Base-by-base conservation (phyloP, 2,888 invertebrate genomes). In the Platycheirus albimanus region DNA sequence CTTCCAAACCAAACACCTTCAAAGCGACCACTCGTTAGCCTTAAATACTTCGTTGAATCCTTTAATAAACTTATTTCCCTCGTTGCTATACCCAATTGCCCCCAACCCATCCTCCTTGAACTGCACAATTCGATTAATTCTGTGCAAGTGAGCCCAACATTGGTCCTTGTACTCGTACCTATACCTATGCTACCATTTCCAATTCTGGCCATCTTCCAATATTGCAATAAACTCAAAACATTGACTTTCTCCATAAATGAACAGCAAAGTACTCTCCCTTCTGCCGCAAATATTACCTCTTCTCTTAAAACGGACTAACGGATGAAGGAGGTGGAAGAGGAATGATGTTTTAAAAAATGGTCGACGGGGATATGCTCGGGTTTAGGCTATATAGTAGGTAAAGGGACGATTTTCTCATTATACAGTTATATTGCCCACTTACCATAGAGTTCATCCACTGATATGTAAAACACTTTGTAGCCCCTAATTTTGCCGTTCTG, bases 401-500 rank as follows among this genome's bases (percentile, higher is more conserved):
- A n/a, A n/a, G n/a, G n/a, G 58, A 58, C 19, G 41, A 58, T 54
- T 63, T 71, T 71, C 71, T 81, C 67, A 72, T 77, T 67, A 38
- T 52, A 61, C 36, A 47, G 51, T 61, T 71, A 77, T 67, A 77
- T 67, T 54, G 61, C 63, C 49, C 54, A 86, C 89, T 92, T 93
- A 95, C 95, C 95, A 91, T 94, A 95, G 93, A 95, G 94, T 89
- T 95, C 95, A 84, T 95, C 95, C 70, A 95, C 93, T 13, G 95
- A 95, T 87, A 95, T 95, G 90, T 95, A 95, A 72, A 94, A 95
- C 72, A 97, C 95, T 91, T 96, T 95, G 91, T 96, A 97, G 51
- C 97, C 96, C 89, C 96, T 95, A 78, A 97, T 93, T 72, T 95
- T 93, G 13, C 97, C 97, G 90, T 97, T 97, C 85, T 96, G 93